Evolutionary conservation across 2,888 invertebrate species (phyloP).

Genomic region (Orthosia cruda): DNA sequence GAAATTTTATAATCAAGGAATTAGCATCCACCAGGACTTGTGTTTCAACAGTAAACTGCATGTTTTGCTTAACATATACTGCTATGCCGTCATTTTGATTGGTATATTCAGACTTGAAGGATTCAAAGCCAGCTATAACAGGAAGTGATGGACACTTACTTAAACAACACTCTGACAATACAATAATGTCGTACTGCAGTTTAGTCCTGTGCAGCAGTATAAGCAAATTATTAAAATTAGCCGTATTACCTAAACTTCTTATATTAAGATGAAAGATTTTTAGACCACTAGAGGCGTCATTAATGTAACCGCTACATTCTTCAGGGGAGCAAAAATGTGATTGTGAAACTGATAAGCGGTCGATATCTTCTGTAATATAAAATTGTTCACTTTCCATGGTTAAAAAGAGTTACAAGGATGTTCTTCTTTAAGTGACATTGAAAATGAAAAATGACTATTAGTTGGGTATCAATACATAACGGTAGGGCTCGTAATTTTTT

Average conservation of each 20-base stretch:
- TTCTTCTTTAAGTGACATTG: not conserved
- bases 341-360: slow-evolving; percentile 8
- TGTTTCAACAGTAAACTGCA: too few relatives aligned
- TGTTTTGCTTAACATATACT: too few relatives aligned
- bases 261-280: too few relatives aligned
- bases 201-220: slow-evolving; percentile 13
- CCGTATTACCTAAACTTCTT: slow-evolving; percentile 16
- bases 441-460: not conserved
- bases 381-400: not conserved
- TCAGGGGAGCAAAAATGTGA: slow-evolving; percentile 15
- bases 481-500: not conserved
- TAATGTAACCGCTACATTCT: too few relatives aligned
- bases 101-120: too few relatives aligned
- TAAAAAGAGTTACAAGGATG: not conserved
- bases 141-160: slow-evolving; percentile 9
- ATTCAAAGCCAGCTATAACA: too few relatives aligned
- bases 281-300: too few relatives aligned
- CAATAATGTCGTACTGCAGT: slow-evolving; percentile 19
- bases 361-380: not conserved
- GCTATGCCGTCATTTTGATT: too few relatives aligned
- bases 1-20: too few relatives aligned
- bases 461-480: not conserved
- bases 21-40: too few relatives aligned
- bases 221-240: slow-evolving; percentile 18
- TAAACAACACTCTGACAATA: slow-evolving; percentile 26